Percentiles rank a stretch among this genome's conserved stretches.
Conservation (phyloP, 2,797 vertebrate genomes). For the Oryzias sinensis region DNA sequence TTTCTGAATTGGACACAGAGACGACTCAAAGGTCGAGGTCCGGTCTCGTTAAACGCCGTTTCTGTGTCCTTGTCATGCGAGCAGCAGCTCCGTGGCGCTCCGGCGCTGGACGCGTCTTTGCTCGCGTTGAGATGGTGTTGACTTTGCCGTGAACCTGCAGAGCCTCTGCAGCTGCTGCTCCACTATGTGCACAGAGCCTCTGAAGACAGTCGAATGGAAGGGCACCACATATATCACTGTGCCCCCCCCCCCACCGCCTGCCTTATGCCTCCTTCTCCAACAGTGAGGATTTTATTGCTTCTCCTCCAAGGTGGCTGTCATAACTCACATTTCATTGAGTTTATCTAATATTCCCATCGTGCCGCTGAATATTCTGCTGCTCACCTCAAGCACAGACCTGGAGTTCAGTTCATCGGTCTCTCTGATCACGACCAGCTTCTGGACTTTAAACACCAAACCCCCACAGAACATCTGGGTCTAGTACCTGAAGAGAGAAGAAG, state of each 20-base stretch:
- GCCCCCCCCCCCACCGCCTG: constrained; percentile 14
- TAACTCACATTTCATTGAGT: constrained; percentile 66
- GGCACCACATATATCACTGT: constrained; percentile 52
- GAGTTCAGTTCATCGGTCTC: constrained; percentile 19
- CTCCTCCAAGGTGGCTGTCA: constrained; percentile 57
- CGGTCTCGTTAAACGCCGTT: background rate
- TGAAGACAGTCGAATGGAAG: constrained; percentile 61
- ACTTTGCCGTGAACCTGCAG: constrained; percentile 72
- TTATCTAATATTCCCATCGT: constrained; percentile 69
- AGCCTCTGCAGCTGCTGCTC: constrained; percentile 63
- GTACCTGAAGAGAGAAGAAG: constrained; percentile 5
- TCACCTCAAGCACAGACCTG: constrained; percentile 52
- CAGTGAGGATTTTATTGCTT: constrained; percentile 48
- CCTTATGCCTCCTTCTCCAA: constrained; percentile 32
- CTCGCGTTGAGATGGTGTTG: constrained; percentile 56
- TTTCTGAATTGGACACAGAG: background rate
- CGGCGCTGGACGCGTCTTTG: constrained; percentile 21
- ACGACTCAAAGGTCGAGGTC: constrained; percentile 13
- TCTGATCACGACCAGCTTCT: constrained; percentile 15
- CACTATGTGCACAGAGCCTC: constrained; percentile 55
- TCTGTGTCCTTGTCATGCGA: background rate
- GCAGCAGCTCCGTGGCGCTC: background rate
- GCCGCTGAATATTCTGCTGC: constrained; percentile 49
- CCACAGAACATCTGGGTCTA: constrained; percentile 13
- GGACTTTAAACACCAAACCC: constrained; percentile 20